phyloP scores from a whole-genome alignment of 2,113 vertebrate species.

The Microcebus jonahi region DNA sequence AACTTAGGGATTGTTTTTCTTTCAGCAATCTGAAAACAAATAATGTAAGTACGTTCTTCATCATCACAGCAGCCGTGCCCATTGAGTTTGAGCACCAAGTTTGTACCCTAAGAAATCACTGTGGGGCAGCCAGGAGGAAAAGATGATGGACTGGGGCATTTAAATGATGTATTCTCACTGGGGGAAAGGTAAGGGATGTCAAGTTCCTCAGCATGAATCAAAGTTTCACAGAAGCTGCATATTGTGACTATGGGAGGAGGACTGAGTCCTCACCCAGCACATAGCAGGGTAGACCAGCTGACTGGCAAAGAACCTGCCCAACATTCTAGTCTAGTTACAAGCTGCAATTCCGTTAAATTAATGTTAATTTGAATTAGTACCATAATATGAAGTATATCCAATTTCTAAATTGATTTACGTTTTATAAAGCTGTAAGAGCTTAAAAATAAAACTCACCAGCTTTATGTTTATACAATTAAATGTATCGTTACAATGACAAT shows the following conservation, averaged over 20 bases:
- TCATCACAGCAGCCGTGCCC: not conserved
- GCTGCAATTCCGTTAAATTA: conserved; percentile 61
- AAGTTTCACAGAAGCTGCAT: not conserved
- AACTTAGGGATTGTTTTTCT: conserved; percentile 11
- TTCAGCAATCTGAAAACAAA: conserved; percentile 39
- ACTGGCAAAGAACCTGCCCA: conserved; percentile 47
- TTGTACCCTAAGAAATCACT: not conserved
- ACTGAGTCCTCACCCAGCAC: conserved; percentile 33
- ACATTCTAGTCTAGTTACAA: conserved; percentile 52
- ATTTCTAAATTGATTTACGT: conserved; percentile 57
- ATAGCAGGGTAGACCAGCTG: conserved; percentile 52
- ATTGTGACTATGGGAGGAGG: not conserved
- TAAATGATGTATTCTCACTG: not conserved
- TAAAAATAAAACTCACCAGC: not conserved
- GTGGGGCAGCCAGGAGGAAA: not conserved
- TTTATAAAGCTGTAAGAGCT: conserved; percentile 9
- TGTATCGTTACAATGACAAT: conserved; percentile 17
- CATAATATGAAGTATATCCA: conserved; percentile 48
- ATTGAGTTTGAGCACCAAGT: not conserved
- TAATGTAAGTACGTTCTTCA: not conserved
- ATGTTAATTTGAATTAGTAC: conserved; percentile 62
- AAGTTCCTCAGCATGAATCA: not conserved
- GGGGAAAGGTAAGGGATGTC: not conserved
- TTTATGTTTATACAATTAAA: conserved; percentile 50
- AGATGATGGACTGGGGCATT: not conserved